Evolutionary conservation across 1,140 invertebrate genomes (phyloP), one percentile per base, ranked within the genome.

Genomic region (Eurosta solidaginis): DNA sequence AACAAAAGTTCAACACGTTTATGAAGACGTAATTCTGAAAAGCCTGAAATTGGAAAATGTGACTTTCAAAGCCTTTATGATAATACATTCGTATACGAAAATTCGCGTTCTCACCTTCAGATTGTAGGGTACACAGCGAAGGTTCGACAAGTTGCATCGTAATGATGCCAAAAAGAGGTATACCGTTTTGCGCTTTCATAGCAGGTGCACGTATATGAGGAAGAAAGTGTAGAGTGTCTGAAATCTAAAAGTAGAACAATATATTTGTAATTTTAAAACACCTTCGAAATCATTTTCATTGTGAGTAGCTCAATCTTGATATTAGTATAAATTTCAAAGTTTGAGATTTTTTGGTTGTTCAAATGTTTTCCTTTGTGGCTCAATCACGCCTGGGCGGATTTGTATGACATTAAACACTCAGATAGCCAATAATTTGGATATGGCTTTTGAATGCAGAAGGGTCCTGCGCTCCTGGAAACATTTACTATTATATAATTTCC

Each of bases 61-160:
- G n/a, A 74, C 29, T 14, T 76, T n/a, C 36, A 63, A 52, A 77
- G 40, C 3, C 9, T 36, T 73, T 27, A 29, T 3, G 33, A 49
- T 10, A n/a, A 22, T 40, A 20, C 20, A n/a, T 40, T 14, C 2
- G n/a, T 17, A 36, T 36, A 17, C 27, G 42, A 59, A 52, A 27
- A 27, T 4, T 74, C 42, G 1, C 10, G 25, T 29, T 40, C 76
- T 84, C 82, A 90, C 90, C 91, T 82, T 91, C 90, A 74, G 88
- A 87, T 59, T 88, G 82, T 1, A 92, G 80, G 3, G 90, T 82
- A 78, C 91, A 91, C 44, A 89, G 83, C 0, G 89, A 83, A 0
- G 91, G 89, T n/a, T 91, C 91, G 0, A 91, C 89, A 2, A 89
- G 89, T 77, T 91, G 90, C 25, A 91, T 91, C 2, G 89, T 90